Evolutionary conservation across 2,113 vertebrate genomes (phyloP).

Genomic region (Nothocercus nigrocapillus): DNA sequence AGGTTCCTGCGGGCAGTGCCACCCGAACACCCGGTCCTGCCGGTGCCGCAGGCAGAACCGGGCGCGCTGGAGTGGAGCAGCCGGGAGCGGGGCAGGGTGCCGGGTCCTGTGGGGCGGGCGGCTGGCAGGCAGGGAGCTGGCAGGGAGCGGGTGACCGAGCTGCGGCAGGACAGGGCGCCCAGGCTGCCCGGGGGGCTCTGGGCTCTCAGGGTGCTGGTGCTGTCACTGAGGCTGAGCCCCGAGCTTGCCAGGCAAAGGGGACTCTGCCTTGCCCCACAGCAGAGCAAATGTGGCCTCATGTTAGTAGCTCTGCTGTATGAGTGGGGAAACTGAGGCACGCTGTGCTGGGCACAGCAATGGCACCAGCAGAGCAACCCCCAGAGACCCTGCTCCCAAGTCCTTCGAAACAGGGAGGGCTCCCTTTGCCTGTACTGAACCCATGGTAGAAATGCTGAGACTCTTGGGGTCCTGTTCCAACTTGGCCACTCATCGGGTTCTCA

Average conservation of each 20-base stretch:
- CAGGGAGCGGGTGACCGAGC: too few relatives aligned
- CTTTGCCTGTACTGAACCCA: accelerated
- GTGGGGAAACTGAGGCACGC: neutral
- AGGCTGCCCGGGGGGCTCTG: neutral
- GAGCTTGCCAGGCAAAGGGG: neutral
- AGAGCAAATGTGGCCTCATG: neutral
- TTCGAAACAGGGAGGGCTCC: neutral
- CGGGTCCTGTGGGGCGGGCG: neutral
- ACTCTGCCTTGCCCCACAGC: neutral
- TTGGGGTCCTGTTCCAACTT: neutral
- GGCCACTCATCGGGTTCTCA: neutral
- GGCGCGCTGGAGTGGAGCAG: too few relatives aligned
- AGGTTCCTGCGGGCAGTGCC: neutral
- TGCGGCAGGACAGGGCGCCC: accelerated
- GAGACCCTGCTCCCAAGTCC: neutral
- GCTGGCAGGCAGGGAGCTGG: neutral
- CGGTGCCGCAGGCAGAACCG: neutral
- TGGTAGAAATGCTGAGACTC: neutral
- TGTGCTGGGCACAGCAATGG: accelerated
- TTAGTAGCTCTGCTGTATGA: neutral
- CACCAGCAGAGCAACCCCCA: neutral
- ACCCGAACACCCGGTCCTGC: too few relatives aligned
- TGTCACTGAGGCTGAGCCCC: neutral
- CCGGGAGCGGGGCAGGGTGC: neutral
- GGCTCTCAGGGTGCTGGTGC: neutral